Evolutionary conservation across 1,140 invertebrate genomes (phyloP), one percentile per base, ranked within the genome.

Genomic region (Drosophila yakuba): DNA sequence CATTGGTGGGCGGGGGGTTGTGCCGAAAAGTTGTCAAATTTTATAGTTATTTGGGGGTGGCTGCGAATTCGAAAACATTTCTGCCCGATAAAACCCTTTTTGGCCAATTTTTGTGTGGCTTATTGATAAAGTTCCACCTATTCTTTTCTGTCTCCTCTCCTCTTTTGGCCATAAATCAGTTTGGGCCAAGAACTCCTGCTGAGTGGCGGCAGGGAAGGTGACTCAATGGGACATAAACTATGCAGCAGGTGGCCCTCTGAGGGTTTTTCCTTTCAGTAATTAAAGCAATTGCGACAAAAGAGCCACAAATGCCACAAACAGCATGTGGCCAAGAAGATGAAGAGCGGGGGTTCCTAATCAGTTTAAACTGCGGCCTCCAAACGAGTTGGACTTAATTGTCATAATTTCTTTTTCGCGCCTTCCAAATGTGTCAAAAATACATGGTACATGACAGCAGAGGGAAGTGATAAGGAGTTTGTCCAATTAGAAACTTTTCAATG

Each of bases 211-310:
- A 39, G 47, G 35, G 36, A 52, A 52, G 66, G 59, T 58, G 36
- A 61, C 28, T 39, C 57, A 44, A 68, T 74, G 45, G 25, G 48
- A 60, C 78, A 64, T 75, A 78, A 67, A 73, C 38, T 45, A 75
- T 82, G 74, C 82, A 88, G 82, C 83, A 88, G 82, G 83, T 86
- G 83, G 83, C 58, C 69, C 43, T 45, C 61, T 47, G 28, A 85
- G 57, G 74, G 52, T 39, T 47, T 60, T 50, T 64, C 44, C 55
- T 58, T 66, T 67, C 48, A 71, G 79, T 88, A 83, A 86, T 86
- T 86, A 86, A 86, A 86, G 63, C 71, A 77, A 63, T 58, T 78
- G 83, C 83, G 68, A 66, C 80, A 84, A 82, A 88, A 75, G 67
- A 72, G 72, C 61, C 61, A 66, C 73, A 59, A 76, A 75, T 59